Evolutionary conservation across 2,888 invertebrate genomes (phyloP), one percentile per base, ranked within the genome.

Genomic region (Zygogramma bicolorata): DNA sequence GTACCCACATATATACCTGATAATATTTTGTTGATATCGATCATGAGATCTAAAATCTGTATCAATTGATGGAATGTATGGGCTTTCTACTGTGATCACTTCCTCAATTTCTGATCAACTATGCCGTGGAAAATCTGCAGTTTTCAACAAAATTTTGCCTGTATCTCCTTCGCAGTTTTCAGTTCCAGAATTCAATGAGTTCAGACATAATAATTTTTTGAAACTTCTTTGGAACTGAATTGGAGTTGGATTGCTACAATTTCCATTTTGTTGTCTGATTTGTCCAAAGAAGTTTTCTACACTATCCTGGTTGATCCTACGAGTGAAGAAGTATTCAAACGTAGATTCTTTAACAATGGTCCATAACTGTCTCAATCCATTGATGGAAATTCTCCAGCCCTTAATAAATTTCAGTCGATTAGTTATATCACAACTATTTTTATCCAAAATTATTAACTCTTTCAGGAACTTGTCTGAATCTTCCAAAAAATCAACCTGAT

Each of bases 251-350:
- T 68, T 68, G 6, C 6, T n/a, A 31, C 65, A 65, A 22, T 66
- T 58, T 6, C 66, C 66, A 20, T 57, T 66, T 31, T 58, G 57
- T 13, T 58, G 57, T 38, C 57, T 66, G 4, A 66, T 22, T 6
- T 15, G 20, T n/a, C 66, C 58, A 66, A 66, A 66, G 57, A 31
- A 34, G 31, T 57, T 66, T 66, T 57, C 38, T n/a, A 66, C 25
- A 31, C 65, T 25, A 53, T 65, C 65, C 46, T 65, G 65, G 27
- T 65, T 53, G n/a, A 71, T 10, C n/a, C 40, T 29, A 34, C 70
- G 29, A 18, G 40, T 62, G 38, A 29, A 29, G 15, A 70, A 18
- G 42, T 27, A 70, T 27, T 38, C 40, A 29, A 29, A 70, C 4
- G 29, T 58, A 10, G n/a, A 18, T 18, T 22, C 10, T 25, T 57